phyloP scores from a whole-genome alignment of 1,140 invertebrate genomes.

The Diachasmimorpha longicaudata region DNA sequence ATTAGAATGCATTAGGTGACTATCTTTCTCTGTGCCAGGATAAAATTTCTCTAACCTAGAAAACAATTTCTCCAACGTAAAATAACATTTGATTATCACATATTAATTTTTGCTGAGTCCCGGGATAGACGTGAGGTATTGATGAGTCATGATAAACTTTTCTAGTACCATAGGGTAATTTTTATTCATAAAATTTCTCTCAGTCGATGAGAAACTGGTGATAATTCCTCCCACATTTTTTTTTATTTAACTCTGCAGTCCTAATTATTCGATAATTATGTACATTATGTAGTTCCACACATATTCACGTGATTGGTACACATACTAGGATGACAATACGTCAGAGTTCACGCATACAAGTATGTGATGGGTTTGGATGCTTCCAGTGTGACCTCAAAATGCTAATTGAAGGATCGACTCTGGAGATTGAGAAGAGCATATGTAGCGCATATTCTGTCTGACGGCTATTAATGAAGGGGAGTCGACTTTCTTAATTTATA shows the following conservation, averaged over 20 bases:
- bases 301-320: neutral
- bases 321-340: neutral
- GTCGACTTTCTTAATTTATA: conserved; percentile 17
- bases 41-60: no score
- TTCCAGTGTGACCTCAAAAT: conserved; percentile 50
- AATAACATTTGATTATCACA: no score
- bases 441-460: neutral
- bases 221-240: conserved; percentile 53
- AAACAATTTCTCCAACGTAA: no score
- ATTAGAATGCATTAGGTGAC: no score
- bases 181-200: no score
- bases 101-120: no score
- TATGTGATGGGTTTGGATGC: conserved; percentile 26
- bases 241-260: conserved; percentile 52
- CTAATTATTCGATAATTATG: conserved; percentile 62
- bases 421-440: neutral
- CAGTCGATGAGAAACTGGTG: conserved; percentile 28
- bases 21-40: no score
- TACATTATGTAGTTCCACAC: conserved; percentile 36
- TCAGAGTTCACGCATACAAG: conserved; percentile 31
- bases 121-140: no score
- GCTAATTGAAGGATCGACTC: conserved; percentile 53
- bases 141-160: no score
- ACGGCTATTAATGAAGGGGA: neutral
- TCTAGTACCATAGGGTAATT: no score